Conservation (phyloP, 2,888 invertebrate species). For the Podabrus alpinus region DNA sequence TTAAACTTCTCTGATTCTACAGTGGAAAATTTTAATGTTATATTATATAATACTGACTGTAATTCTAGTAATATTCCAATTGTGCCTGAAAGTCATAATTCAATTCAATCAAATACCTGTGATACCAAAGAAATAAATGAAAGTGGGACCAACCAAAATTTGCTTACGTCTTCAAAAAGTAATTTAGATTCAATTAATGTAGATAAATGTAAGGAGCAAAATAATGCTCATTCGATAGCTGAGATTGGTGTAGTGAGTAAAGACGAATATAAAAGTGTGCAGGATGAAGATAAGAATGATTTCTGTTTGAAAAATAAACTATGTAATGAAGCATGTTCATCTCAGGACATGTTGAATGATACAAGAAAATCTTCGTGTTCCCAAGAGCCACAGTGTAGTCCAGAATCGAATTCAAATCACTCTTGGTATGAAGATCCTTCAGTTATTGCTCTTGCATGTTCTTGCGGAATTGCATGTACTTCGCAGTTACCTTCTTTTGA, state of each 20-base stretch:
- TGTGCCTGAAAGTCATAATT: constrained; percentile 18
- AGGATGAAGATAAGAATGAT: background rate
- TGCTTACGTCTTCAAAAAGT: background rate
- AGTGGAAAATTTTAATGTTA: background rate
- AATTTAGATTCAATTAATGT: background rate
- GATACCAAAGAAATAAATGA: background rate
- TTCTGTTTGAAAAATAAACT: background rate
- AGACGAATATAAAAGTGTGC: background rate
- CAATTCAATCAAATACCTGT: background rate
- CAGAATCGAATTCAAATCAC: constrained; percentile 6
- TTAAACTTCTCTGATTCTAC: background rate
- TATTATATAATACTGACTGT: background rate
- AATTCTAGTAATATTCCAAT: background rate
- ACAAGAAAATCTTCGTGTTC: background rate
- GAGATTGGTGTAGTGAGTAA: background rate
- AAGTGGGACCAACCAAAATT: background rate
- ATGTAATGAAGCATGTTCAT: background rate
- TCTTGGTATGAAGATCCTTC: constrained; percentile 65
- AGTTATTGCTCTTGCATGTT: constrained; percentile 76
- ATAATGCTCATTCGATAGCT: background rate
- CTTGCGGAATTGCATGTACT: constrained; percentile 73
- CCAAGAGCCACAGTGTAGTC: background rate
- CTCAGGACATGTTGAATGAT: background rate
- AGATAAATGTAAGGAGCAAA: background rate
- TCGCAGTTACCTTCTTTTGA: constrained; percentile 74